A percentile compares a stretch with the other conserved stretches of the same genome.
phyloP scores from a whole-genome alignment of 1,140 invertebrate species.

The Diabrotica virgifera region DNA sequence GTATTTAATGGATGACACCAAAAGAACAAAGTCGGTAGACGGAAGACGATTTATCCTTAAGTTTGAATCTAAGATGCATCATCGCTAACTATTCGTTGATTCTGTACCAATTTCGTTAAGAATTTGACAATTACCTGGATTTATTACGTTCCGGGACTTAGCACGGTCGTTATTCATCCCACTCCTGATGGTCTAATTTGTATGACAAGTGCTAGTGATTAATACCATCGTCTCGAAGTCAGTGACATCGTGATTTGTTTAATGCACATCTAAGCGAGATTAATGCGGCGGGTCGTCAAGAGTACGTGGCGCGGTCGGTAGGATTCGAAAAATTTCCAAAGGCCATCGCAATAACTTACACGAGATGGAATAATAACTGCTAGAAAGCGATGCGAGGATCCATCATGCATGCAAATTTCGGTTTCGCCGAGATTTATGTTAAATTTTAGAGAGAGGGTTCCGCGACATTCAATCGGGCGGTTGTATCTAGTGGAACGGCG shows the following conservation, averaged over 20 bases:
- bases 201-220: neutral
- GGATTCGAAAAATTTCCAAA: constrained; percentile 18
- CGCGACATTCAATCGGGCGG: too few relatives aligned
- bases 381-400: constrained; percentile 6
- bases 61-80: too few relatives aligned
- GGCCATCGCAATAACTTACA: constrained; percentile 16
- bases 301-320: constrained; percentile 16
- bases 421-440: constrained; percentile 12
- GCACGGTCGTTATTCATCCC: neutral
- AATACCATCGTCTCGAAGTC: constrained; percentile 17
- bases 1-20: too few relatives aligned
- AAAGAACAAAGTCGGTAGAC: too few relatives aligned
- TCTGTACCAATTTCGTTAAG: too few relatives aligned
- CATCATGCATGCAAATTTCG: constrained; percentile 12
- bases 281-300: constrained; percentile 21
- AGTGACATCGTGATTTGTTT: constrained; percentile 15
- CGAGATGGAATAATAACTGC: constrained; percentile 16
- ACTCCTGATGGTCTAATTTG: neutral
- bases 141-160: too few relatives aligned
- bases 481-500: too few relatives aligned
- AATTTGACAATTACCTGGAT: too few relatives aligned
- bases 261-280: constrained; percentile 17
- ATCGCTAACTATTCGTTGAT: too few relatives aligned
- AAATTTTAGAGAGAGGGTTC: neutral
- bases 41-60: too few relatives aligned